Percentiles rank a stretch among this genome's conserved stretches.
Evolutionary conservation across 2,113 vertebrate species (phyloP).

Genomic region (Scomber scombrus): DNA sequence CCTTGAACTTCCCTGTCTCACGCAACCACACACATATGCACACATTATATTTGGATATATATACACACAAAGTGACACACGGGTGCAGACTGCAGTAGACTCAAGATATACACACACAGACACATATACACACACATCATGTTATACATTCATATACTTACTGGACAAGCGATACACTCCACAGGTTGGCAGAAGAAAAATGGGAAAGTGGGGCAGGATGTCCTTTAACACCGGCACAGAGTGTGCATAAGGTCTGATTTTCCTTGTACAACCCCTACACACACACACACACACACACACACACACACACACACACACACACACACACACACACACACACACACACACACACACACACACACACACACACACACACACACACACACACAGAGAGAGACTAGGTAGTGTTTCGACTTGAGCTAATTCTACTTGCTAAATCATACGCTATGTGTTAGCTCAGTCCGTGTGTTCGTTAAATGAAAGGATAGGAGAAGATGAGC

Average conservation of each 20-base stretch:
- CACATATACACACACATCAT: background rate
- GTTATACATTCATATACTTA: conserved; percentile 16
- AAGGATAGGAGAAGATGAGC: too few relatives aligned
- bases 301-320: too few relatives aligned
- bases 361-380: conserved; percentile 26
- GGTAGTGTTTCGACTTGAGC: too few relatives aligned
- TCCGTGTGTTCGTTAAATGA: too few relatives aligned
- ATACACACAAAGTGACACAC: background rate
- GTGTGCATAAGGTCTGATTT: conserved; percentile 37
- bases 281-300: too few relatives aligned
- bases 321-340: too few relatives aligned
- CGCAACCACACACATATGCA: background rate
- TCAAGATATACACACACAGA: background rate
- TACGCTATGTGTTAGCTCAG: too few relatives aligned
- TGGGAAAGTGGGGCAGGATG: conserved; percentile 63
- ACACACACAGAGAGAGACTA: conserved; percentile 14
- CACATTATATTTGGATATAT: background rate
- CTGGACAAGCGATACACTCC: conserved; percentile 2
- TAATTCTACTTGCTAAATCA: too few relatives aligned
- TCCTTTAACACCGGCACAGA: conserved; percentile 46
- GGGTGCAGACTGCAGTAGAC: background rate
- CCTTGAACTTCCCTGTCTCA: conserved; percentile 32
- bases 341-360: too few relatives aligned
- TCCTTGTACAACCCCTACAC: conserved; percentile 7
- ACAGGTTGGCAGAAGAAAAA: conserved; percentile 34